Evolutionary conservation across 2,888 invertebrate species (phyloP).

Genomic region (Iphiclides podalirius): DNA sequence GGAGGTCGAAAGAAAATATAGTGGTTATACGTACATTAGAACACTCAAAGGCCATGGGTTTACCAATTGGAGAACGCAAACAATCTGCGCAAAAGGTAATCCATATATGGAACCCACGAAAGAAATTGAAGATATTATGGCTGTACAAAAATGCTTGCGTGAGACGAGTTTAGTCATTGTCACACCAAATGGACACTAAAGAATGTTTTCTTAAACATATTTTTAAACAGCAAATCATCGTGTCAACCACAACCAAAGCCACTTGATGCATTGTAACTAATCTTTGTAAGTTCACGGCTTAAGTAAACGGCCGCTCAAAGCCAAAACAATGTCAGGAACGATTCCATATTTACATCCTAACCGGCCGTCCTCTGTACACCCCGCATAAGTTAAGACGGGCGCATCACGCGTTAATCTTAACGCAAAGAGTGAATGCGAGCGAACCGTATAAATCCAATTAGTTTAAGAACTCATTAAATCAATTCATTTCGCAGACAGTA

Average conservation of each 20-base stretch:
- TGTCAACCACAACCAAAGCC: slow-evolving; percentile 5
- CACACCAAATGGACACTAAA: too few relatives aligned
- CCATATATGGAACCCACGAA: too few relatives aligned
- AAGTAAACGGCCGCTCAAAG: slow-evolving; percentile 40
- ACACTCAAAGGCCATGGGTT: too few relatives aligned
- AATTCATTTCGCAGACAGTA: slow-evolving; percentile 69
- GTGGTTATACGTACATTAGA: too few relatives aligned
- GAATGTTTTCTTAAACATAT: too few relatives aligned
- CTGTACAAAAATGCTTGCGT: too few relatives aligned
- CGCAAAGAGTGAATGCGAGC: slow-evolving; percentile 56
- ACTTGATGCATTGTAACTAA: slow-evolving; percentile 6
- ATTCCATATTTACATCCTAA: slow-evolving; percentile 57
- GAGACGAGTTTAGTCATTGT: too few relatives aligned
- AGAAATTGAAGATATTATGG: too few relatives aligned
- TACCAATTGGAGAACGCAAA: too few relatives aligned
- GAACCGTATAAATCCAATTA: slow-evolving; percentile 70
- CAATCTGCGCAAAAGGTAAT: too few relatives aligned
- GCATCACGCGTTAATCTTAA: slow-evolving; percentile 48
- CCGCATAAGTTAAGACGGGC: slow-evolving; percentile 33
- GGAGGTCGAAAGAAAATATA: too few relatives aligned
- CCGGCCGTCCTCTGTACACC: slow-evolving; percentile 38
- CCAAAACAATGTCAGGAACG: slow-evolving; percentile 50
- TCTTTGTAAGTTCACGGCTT: slow-evolving; percentile 14
- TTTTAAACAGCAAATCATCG: not conserved
- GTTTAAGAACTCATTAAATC: slow-evolving; percentile 74